Evolutionary conservation across 2,888 invertebrate genomes (phyloP).

Genomic region (Parnassius orleans): DNA sequence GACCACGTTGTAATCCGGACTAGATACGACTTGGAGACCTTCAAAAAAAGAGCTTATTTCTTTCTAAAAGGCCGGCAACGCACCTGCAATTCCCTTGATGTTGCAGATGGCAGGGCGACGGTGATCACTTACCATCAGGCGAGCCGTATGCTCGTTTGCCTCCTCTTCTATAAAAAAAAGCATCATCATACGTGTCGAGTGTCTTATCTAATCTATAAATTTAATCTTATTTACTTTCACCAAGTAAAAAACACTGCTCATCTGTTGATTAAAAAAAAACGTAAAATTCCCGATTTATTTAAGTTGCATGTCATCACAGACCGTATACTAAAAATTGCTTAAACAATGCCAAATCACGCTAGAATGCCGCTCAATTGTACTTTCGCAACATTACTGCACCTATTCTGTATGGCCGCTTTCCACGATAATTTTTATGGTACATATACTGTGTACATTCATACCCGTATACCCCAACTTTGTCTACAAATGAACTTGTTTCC

Average conservation of each 20-base stretch:
- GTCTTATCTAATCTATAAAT: conserved; percentile 12
- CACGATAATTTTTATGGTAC: conserved; percentile 54
- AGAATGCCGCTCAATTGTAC: conserved; percentile 33
- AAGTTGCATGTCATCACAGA: conserved; percentile 18
- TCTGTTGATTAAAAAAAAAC: neutral
- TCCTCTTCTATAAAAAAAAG: too few species aligned
- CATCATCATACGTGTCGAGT: too few species aligned
- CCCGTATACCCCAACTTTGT: conserved; percentile 44
- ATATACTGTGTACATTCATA: conserved; percentile 38
- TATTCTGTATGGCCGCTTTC: conserved; percentile 38
- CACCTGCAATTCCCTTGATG: too few species aligned
- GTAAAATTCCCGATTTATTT: conserved; percentile 9
- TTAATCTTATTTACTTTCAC: conserved; percentile 22
- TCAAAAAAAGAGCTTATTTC: too few species aligned
- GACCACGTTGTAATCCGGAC: too few species aligned
- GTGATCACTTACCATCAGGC: too few species aligned
- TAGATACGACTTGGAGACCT: too few species aligned
- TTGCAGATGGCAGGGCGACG: too few species aligned
- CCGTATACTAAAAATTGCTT: conserved; percentile 25
- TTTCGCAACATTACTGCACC: conserved; percentile 35
- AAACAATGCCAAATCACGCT: conserved; percentile 36
- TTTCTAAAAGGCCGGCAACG: too few species aligned
- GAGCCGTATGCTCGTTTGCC: too few species aligned
- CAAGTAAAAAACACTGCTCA: conserved; percentile 15
- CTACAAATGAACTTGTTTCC: conserved; percentile 34